Conservation (phyloP, 2,797 vertebrate species). For the Aythya fuligula region DNA sequence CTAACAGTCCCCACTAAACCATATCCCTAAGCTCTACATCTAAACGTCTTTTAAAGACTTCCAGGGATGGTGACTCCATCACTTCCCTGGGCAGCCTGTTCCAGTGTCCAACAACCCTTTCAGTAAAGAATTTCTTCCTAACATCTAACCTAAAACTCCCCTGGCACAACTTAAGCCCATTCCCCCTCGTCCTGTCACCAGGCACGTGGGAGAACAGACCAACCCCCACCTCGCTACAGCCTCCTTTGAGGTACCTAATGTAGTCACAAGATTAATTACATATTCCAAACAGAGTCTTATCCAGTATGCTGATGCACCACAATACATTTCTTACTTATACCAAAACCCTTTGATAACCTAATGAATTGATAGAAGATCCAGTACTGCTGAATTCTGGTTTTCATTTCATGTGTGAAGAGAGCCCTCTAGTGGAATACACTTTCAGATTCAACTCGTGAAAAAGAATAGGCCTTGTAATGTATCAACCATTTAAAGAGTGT, state of each 20-base stretch:
- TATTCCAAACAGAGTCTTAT: neutral
- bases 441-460: fast-evolving
- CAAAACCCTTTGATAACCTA: neutral
- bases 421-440: conserved; percentile 76
- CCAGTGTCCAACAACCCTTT: too few species aligned
- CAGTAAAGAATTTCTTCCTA: too few species aligned
- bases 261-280: neutral
- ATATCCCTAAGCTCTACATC: too few species aligned
- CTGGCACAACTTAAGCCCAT: too few species aligned
- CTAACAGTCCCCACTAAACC: too few species aligned
- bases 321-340: neutral
- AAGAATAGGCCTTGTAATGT: fast-evolving
- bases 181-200: too few species aligned
- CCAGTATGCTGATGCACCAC: neutral
- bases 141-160: too few species aligned
- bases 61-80: too few species aligned
- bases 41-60: too few species aligned
- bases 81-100: too few species aligned
- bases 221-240: neutral
- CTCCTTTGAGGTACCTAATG: too few species aligned
- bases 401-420: conserved; percentile 58
- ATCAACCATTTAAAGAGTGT: neutral
- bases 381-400: neutral
- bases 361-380: fast-evolving
- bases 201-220: too few species aligned